These are phyloP conservation scores for Nyctibius bracteatus DNA, from an alignment of 2,113 vertebrate species.

Conservation along the genomic window DNA sequence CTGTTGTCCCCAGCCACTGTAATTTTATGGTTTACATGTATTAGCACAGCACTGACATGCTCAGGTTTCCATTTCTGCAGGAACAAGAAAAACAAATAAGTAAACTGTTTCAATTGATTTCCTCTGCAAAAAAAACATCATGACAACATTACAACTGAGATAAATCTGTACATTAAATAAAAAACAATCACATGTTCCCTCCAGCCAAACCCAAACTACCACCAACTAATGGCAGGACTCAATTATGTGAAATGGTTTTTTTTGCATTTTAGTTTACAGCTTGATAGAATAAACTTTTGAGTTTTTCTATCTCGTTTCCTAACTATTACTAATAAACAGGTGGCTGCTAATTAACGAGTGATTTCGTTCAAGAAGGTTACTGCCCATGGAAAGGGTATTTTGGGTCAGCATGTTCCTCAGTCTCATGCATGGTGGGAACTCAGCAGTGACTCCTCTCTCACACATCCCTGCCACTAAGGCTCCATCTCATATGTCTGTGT, in stretches of 20 bases:
- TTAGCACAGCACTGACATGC: not conserved
- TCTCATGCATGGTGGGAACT: fast-evolving
- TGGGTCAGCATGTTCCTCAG: not conserved
- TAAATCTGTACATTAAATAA: not conserved
- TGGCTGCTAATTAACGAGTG: not conserved
- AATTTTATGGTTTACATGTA: not conserved
- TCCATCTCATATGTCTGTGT: fast-evolving
- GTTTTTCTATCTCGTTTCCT: not conserved
- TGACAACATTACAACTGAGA: not conserved
- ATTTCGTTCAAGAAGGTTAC: not conserved
- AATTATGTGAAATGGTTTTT: not conserved
- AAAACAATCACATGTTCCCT: not conserved
- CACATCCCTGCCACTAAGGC: no score
- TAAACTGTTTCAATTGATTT: not conserved
- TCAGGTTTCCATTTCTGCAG: not conserved
- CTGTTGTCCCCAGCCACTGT: not conserved
- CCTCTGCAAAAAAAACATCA: not conserved
- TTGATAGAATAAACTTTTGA: not conserved
- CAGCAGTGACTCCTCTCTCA: not conserved
- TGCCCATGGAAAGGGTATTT: not conserved
- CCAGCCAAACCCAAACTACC: not conserved
- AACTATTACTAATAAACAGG: not conserved
- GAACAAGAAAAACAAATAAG: slow-evolving; percentile 2
- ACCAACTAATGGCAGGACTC: not conserved
- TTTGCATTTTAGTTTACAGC: not conserved